phyloP scores from a whole-genome alignment of 2,888 invertebrate genomes.

The Drosophila acutilabella region DNA sequence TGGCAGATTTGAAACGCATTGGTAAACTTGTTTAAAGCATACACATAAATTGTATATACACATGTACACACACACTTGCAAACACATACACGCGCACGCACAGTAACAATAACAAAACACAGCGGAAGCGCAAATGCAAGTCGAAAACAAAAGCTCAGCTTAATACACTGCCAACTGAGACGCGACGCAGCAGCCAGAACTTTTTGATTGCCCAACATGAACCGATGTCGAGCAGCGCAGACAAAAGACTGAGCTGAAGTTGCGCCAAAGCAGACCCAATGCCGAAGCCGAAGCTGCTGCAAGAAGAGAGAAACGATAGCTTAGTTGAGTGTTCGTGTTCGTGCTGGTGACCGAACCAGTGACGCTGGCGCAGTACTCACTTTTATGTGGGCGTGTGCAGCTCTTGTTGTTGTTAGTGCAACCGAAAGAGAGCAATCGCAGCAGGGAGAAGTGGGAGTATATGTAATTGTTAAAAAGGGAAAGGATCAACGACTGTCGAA shows the following conservation, averaged over 20 bases:
- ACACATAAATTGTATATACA: slow-evolving; percentile 18
- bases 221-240: slow-evolving; percentile 60
- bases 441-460: slow-evolving; percentile 3
- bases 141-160: slow-evolving; percentile 50
- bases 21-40: slow-evolving; percentile 66
- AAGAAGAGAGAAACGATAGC: slow-evolving; percentile 42
- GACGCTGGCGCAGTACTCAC: slow-evolving; percentile 27
- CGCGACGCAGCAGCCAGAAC: slow-evolving; percentile 49
- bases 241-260: slow-evolving; percentile 73
- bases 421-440: background rate
- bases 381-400: slow-evolving; percentile 31
- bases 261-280: slow-evolving; percentile 43
- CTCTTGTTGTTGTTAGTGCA: slow-evolving; percentile 30
- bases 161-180: slow-evolving; percentile 43
- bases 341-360: slow-evolving; percentile 24
- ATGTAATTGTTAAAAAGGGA: slow-evolving; percentile 43
- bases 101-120: slow-evolving; percentile 51
- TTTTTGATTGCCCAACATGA: slow-evolving; percentile 40
- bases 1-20: slow-evolving; percentile 67
- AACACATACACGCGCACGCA: slow-evolving; percentile 16
- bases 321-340: slow-evolving; percentile 16
- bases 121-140: slow-evolving; percentile 47
- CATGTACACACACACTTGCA: slow-evolving; percentile 18
- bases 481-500: slow-evolving; percentile 47
- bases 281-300: slow-evolving; percentile 42